Evolutionary conservation across 2,888 invertebrate genomes (phyloP).

Genomic region (Tridacna gigas): DNA sequence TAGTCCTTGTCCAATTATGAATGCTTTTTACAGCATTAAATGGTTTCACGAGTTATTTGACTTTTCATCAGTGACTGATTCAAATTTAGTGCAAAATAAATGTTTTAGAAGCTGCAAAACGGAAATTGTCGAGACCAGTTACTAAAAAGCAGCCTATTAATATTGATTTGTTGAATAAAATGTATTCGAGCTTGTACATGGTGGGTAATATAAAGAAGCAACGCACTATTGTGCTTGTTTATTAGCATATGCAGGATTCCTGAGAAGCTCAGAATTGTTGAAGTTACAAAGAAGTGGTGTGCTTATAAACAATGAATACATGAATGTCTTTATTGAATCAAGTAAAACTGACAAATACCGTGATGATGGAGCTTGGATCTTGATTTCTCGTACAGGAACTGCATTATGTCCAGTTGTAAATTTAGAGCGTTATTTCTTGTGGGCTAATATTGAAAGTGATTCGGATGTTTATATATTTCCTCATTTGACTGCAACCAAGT

Average conservation of each 20-base stretch:
- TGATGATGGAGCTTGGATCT: constrained; percentile 3
- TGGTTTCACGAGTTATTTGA: constrained; percentile 53
- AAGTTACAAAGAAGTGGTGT: not conserved
- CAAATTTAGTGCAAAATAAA: constrained; percentile 40
- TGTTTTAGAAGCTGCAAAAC: no score
- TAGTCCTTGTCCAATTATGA: constrained; percentile 53
- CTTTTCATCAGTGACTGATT: constrained; percentile 44
- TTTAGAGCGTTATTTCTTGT: not conserved
- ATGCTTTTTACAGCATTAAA: constrained; percentile 61
- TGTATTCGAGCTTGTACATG: constrained; percentile 12
- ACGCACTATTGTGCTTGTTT: constrained; percentile 44
- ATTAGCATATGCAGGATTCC: constrained; percentile 47
- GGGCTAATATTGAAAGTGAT: not conserved
- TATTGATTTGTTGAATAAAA: constrained; percentile 26
- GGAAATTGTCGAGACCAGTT: no score
- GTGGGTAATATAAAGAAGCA: constrained; percentile 34
- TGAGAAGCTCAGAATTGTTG: not conserved
- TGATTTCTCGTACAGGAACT: not conserved
- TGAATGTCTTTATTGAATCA: no score
- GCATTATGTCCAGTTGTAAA: constrained; percentile 2
- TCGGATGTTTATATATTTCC: not conserved
- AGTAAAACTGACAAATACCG: constrained; percentile 16
- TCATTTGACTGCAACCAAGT: not conserved
- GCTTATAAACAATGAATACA: no score
- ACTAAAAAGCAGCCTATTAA: constrained; percentile 50